Base-by-base conservation (phyloP, 1,140 invertebrate species). In the Dysdera silvatica region DNA sequence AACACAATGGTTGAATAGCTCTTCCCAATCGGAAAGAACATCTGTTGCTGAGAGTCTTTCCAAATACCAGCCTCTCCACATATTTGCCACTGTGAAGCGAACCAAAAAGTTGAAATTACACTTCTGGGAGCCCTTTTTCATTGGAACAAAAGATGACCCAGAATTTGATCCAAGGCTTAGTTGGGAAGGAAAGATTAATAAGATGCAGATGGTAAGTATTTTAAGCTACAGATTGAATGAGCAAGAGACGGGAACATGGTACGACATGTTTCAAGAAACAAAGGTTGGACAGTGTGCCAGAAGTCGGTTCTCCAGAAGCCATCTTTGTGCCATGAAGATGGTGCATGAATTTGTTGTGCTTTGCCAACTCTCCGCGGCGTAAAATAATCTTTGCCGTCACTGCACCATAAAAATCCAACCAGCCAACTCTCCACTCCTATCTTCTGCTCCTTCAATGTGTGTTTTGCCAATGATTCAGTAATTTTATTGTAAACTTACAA, bases 111-210 rank as follows among this genome's bases (percentile, higher is more conserved):
- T 26, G 82, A 61, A 88, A 84, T 75, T 84, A 87, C 67, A 78
- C 66, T 78, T 85, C 64, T 89, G 88, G 87, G 87, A 91, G 73
- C 88, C 88, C 0, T 80, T 90, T 32, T 90, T 85, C 72, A 89
- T 90, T 61, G 87, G 87, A 5, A 88, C 86, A 0, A 82, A 84
- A 65, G 77, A 82, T 40, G 87, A 89, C 69, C 88, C 88, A 0
- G 80, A 87, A 67, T 91, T 89, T 74, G 86, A 85, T 65, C 87
- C 89, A 72, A 74, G 80, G 33, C 80, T 91, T 57, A 84, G 84
- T 3, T 90, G 88, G 87, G 88, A 91, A 74, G 88, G 87, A n/a
- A 80, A 82, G 48, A 86, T 87, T 67, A 87, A 91, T 71, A 91
- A 90, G 80, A 90, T 90, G 88, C 83, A 89, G 41, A 89, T 93